Evolutionary conservation across 1,140 invertebrate genomes (phyloP), one percentile per base, ranked within the genome.

Genomic region (Rhopalosiphum maidis): DNA sequence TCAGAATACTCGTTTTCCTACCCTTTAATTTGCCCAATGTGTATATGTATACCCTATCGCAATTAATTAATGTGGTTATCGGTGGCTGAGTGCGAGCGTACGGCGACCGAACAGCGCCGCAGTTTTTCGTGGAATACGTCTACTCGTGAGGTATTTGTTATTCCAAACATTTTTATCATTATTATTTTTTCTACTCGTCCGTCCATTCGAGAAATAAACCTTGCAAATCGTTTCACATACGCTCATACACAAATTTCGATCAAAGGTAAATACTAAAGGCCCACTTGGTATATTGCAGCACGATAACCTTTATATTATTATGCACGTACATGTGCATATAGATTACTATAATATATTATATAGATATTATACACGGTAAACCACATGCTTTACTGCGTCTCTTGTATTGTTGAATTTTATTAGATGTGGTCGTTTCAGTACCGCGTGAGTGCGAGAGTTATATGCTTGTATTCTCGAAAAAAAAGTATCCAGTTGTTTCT

Each of bases 31-130:
- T 51, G 91, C 77, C 77, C 46, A n/a, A 83, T 83, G 77, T 30
- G 77, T 92, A 48, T n/a, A 54, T 21, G 77, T 92, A 37, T 51
- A 83, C 77, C 46, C 90, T 48, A 35, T 85, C 77, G 46, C 82
- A 83, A 93, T 93, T 93, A 93, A 93, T 93, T 93, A 93, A 93
- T 85, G 91, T 37, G 91, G 91, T 93, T 85, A 83, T 92, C 91
- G 91, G 60, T 9, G 90, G 60, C 82, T n/a, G 90, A 77, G 89
- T 60, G 87, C 48, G 87, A 89, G 87, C n/a, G 48, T 89, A 21
- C 51, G 15, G 86, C 11, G 46, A 11, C 83, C 41, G 41, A 87
- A 48, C 87, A 37, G 48, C 41, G 43, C 85, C 9, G 18, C 2
- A n/a, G 46, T 46, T 48, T 46, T 43, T 46, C 85, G 11, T 6